Evolutionary conservation across 2,113 vertebrate genomes (phyloP).

Genomic region (Silurus asotus): DNA sequence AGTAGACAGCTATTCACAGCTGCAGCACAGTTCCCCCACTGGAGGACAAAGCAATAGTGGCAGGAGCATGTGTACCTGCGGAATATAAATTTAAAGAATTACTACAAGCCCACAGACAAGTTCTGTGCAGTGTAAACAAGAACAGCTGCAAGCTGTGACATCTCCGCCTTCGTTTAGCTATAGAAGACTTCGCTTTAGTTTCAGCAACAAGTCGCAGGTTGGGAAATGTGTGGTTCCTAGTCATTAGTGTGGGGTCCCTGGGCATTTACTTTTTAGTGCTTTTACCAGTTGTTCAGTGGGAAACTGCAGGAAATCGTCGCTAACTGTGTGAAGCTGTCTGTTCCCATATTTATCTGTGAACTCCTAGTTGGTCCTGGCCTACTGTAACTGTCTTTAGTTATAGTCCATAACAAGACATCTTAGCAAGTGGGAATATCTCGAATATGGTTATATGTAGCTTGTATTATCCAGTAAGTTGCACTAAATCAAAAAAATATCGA

Average conservation of each 20-base stretch:
- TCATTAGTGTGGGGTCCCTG: neutral
- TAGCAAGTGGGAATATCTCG: neutral
- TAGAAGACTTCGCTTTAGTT: neutral
- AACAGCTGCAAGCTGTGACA: neutral
- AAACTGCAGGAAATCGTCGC: neutral
- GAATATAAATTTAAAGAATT: constrained; percentile 11
- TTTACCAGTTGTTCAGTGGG: neutral
- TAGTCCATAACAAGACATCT: neutral
- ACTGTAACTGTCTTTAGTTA: neutral
- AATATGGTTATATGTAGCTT: neutral
- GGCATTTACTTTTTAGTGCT: neutral
- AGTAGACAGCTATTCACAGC: neutral
- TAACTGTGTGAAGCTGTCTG: neutral
- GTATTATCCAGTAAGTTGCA: neutral
- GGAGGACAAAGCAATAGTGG: neutral
- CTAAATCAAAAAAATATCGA: too few relatives aligned
- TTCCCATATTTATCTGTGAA: neutral
- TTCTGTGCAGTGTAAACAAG: neutral
- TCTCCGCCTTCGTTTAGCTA: neutral
- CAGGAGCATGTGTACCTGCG: constrained; percentile 14
- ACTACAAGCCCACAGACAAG: neutral
- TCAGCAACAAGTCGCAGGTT: neutral
- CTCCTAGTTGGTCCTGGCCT: neutral
- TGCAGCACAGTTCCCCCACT: neutral
- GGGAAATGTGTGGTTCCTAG: neutral